phyloP scores from a whole-genome alignment of 1,140 invertebrate species.

The Drosophila setifemur region DNA sequence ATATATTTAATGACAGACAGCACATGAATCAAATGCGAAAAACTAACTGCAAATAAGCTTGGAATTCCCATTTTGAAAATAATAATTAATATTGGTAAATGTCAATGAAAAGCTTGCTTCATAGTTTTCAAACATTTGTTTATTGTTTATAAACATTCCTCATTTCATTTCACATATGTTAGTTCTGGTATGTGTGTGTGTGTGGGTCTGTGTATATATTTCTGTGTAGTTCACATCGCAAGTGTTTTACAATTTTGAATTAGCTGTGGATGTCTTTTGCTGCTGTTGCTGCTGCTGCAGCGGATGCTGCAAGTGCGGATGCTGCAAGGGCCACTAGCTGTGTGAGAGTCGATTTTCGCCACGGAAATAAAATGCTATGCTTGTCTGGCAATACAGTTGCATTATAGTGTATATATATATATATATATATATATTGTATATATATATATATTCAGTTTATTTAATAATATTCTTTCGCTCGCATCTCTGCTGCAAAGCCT shows the following conservation, averaged over 20 bases:
- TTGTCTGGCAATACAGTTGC: slow-evolving; percentile 68
- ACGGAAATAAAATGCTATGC: slow-evolving; percentile 71
- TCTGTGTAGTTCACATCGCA: slow-evolving; percentile 38
- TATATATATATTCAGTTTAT: slow-evolving; percentile 60
- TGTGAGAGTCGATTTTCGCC: slow-evolving; percentile 49
- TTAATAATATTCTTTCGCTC: slow-evolving; percentile 61
- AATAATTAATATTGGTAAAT: background rate
- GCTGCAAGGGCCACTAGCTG: background rate
- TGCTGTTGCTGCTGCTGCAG: slow-evolving; percentile 1
- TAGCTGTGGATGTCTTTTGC: slow-evolving; percentile 16
- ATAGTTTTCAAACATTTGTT: slow-evolving; percentile 78
- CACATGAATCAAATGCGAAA: too few relatives aligned
- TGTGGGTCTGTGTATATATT: slow-evolving; percentile 45
- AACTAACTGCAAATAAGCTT: too few relatives aligned
- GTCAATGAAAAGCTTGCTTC: slow-evolving; percentile 10
- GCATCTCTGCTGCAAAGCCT: slow-evolving; percentile 22
- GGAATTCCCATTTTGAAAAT: background rate
- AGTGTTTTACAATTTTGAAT: slow-evolving; percentile 32
- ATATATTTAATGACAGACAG: too few relatives aligned
- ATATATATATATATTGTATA: slow-evolving; percentile 37
- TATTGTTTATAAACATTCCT: slow-evolving; percentile 77
- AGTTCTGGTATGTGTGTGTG: too few relatives aligned
- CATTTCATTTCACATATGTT: slow-evolving; percentile 66
- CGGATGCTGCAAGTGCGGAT: background rate
- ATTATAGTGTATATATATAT: slow-evolving; percentile 35